Base-by-base conservation (phyloP, 2,113 vertebrate genomes). In the Cryptoleucopteryx plumbea region DNA sequence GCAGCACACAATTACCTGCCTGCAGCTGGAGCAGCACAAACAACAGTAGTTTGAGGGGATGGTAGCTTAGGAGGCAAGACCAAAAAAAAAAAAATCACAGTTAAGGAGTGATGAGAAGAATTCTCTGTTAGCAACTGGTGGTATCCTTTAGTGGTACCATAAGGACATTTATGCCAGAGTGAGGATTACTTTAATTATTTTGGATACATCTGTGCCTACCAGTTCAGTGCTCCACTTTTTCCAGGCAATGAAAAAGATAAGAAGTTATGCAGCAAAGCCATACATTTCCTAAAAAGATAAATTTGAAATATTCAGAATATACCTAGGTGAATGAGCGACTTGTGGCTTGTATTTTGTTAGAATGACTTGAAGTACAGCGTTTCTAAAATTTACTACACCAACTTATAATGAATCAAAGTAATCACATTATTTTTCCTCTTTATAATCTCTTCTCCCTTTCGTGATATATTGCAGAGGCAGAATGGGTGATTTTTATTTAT, bases 371-470 rank as follows among this genome's bases (percentile, higher is more conserved):
- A 91, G 32, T 27, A 84, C 9, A 50, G 11, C 14, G 13, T 66
- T 82, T 79, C 40, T 58, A 79, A 90, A 92, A 90, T 70, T 88
- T 92, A 82, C 55, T 82, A 45, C 50, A 61, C 5, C 10, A 56
- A 23, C 20, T 80, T 87, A 45, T 11, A 87, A 79, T 85, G 55
- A 91, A 93, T 85, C 73, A 87, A 89, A 93, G 19, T 56, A 85
- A 87, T 87, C 45, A 62, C 56, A 82, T 86, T 75, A 52, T 92
- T 92, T 92, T 81, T 93, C 48, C 31, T 85, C 62, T 75, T 96
- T 61, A 79, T 65, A 97, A 61, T 75, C 17, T 79, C 61, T 78
- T 95, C 45, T 86, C 11, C 34, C 23, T 16, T 82, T 94, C 74
- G 38, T 85, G 34, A 92, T 91, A 75, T 72, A 86, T 78, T 86